A percentile compares a stretch with the other conserved stretches of the same genome.
These are phyloP conservation scores for Dendrolimus houi DNA, from an alignment of 2,888 invertebrate genomes.

Conservation along the genomic window DNA sequence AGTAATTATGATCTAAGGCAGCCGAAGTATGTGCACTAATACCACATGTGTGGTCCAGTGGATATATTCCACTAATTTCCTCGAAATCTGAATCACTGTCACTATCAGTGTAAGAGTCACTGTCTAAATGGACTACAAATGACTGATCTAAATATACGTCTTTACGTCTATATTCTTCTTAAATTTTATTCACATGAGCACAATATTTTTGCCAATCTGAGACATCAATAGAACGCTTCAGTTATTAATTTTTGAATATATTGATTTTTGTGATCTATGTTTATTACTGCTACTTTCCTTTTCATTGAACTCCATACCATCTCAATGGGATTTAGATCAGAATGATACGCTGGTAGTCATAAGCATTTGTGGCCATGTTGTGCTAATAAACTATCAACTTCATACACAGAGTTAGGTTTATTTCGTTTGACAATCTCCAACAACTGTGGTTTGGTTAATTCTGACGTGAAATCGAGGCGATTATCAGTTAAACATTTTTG, in stretches of 20 bases:
- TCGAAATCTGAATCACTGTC: background rate
- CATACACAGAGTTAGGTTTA: slow-evolving; percentile 4
- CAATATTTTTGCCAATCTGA: background rate
- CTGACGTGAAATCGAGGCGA: slow-evolving; percentile 1
- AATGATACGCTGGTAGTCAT: slow-evolving; percentile 1
- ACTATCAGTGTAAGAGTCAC: background rate
- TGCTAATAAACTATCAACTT: slow-evolving; percentile 4
- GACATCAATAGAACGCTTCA: background rate
- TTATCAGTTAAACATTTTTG: background rate
- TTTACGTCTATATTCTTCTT: background rate
- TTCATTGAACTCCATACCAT: slow-evolving; percentile 1
- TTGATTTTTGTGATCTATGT: slow-evolving; percentile 2
- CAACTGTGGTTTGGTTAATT: slow-evolving; percentile 1
- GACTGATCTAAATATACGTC: background rate
- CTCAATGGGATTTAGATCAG: background rate
- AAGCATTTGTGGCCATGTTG: slow-evolving; percentile 4
- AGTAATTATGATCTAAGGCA: background rate
- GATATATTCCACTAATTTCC: background rate
- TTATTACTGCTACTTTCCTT: slow-evolving; percentile 1
- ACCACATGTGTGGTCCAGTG: background rate
- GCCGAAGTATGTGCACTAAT: background rate
- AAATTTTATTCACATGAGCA: background rate
- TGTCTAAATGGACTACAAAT: background rate
- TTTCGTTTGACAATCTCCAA: slow-evolving; percentile 2
- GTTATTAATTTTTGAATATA: background rate